Evolutionary conservation across 2,797 vertebrate genomes (phyloP), one percentile per base, ranked within the genome.

Genomic region (Enteromius mattozi): DNA sequence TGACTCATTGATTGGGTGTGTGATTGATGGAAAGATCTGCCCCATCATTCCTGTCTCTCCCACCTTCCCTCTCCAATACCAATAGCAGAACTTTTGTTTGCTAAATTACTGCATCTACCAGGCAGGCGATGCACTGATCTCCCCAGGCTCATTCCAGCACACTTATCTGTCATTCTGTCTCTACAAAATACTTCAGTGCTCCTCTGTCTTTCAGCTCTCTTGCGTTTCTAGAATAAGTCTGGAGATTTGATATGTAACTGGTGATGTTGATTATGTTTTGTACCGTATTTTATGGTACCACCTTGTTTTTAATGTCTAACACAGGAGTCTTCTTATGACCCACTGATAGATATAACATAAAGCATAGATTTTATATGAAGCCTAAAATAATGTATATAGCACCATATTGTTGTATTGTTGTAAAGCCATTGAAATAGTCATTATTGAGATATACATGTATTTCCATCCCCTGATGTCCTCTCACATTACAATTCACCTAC

Each of bases 11-110:
- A 86, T 85, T 81, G 49, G 70, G 54, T 81, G 75, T 83, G 69
- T 85, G 85, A 88, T 42, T 86, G 85, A 82, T 88, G 74, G 66
- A 49, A 54, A 66, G 17, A 72, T 61, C 19, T 79, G 69, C 83
- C 74, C 63, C 70, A 72, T 81, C 54, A 81, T 81, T 81, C 54
- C 65, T 80, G 54, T 33, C 42, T 74, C 78, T 68, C 81, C 83
- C 63, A 61, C 77, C 33, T 42, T 33, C 76, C 49, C 42, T 79
- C 68, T 87, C 24, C 51, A 68, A 68, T 70, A 49, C 51, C 27
- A 40, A 63, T 65, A 74, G 56, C 80, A 77, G 45, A 54, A 33
- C 80, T 74, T 65, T 79, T 85, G 81, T 80, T 86, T 86, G 74
- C 82, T 80, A 86, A 80, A 85, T 87, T 74, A 80, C 56, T 21